These are phyloP conservation scores for Echinometra lucunter DNA, from an alignment of 53 echinoderm and acorn worm species.

Conservation along the genomic window DNA sequence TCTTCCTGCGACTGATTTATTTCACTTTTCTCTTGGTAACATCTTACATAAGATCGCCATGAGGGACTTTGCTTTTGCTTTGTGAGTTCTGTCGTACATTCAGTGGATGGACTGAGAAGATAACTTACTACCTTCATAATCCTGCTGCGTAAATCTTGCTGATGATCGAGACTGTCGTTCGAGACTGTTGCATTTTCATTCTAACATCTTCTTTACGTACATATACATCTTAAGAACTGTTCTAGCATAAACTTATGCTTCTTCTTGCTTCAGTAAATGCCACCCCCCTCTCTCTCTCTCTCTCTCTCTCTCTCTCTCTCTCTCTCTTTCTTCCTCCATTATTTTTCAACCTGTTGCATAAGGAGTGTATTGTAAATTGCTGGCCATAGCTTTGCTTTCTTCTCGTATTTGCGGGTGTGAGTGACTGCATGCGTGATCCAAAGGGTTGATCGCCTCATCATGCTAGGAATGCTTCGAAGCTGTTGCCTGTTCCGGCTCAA, in stretches of 20 bases:
- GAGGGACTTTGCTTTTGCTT: background rate
- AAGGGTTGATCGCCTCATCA: background rate
- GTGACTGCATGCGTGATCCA: background rate
- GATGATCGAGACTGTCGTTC: background rate
- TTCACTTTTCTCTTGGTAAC: background rate
- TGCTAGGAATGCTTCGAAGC: conserved; percentile 32
- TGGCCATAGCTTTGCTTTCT: background rate
- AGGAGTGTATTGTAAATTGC: background rate
- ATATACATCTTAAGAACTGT: background rate
- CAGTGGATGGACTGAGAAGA: background rate
- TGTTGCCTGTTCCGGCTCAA: conserved; percentile 49
- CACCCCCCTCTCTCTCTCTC: conserved; percentile 9
- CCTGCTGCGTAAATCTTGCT: background rate
- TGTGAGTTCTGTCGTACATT: background rate
- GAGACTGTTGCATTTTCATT: background rate
- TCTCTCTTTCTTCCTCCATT: background rate
- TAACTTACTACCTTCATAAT: background rate
- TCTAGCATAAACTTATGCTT: conserved; percentile 31
- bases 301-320: conserved; percentile 18
- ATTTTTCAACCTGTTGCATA: conserved; percentile 46
- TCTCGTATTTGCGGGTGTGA: background rate
- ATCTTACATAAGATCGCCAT: conserved; percentile 9
- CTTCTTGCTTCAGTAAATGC: background rate
- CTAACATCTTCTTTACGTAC: conserved; percentile 41
- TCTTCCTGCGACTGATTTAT: background rate